Conservation (phyloP, 2,113 vertebrate species). For the Galemys pyrenaicus region DNA sequence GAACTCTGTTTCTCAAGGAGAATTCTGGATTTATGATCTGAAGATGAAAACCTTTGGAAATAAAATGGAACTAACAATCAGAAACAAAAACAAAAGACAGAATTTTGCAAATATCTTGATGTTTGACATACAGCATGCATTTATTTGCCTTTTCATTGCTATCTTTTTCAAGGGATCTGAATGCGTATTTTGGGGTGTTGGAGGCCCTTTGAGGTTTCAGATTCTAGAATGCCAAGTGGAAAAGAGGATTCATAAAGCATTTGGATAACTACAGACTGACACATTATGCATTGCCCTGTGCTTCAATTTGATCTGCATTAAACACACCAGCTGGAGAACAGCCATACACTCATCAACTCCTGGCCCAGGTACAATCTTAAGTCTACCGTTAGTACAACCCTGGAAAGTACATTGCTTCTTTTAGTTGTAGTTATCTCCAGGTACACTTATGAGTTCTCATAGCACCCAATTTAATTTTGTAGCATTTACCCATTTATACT, state of each 20-base stretch:
- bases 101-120: neutral
- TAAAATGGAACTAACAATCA: neutral
- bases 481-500: neutral
- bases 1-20: slow-evolving; percentile 1
- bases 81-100: neutral
- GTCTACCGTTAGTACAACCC: neutral
- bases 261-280: neutral
- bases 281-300: neutral
- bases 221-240: neutral
- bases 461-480: neutral
- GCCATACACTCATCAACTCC: neutral
- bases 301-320: neutral
- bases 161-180: neutral
- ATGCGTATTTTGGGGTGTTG: neutral
- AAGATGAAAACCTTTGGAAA: slow-evolving; percentile 51
- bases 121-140: slow-evolving; percentile 13
- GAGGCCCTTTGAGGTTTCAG: neutral
- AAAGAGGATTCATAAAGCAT: neutral
- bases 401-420: neutral
- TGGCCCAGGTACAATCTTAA: neutral
- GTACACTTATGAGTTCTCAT: neutral
- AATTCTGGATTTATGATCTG: slow-evolving; percentile 29
- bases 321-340: neutral
- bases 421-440: neutral
- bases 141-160: neutral